phyloP scores from a whole-genome alignment of 2,113 vertebrate species.

The Chrysochloris asiatica region DNA sequence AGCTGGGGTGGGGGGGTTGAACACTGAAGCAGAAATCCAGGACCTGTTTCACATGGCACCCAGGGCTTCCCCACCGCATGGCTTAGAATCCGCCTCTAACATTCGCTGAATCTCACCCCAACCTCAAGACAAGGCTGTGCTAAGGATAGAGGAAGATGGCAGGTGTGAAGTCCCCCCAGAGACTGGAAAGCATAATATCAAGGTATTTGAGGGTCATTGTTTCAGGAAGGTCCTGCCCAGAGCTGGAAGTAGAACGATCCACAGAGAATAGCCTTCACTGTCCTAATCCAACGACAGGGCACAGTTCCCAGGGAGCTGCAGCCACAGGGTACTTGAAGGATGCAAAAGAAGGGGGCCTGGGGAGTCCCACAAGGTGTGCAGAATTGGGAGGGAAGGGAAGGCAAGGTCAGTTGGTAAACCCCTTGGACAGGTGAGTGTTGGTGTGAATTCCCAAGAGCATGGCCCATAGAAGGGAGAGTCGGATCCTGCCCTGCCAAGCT shows the following conservation, averaged over 20 bases:
- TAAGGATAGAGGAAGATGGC: not conserved
- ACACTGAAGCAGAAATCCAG: too few species aligned
- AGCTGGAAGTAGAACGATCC: not conserved
- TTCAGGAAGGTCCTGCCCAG: not conserved
- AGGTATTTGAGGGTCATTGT: not conserved
- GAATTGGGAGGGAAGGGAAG: not conserved
- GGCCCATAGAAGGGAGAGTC: not conserved
- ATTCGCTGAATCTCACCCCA: too few species aligned
- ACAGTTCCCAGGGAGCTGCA: not conserved
- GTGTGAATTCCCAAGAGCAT: constrained; percentile 13
- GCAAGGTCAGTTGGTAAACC: not conserved
- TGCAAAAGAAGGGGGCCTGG: not conserved
- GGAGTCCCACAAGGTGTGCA: not conserved
- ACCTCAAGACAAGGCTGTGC: too few species aligned
- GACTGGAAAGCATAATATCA: not conserved
- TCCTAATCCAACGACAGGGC: not conserved
- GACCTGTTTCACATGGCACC: too few species aligned
- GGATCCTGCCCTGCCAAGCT: not conserved
- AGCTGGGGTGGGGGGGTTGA: too few species aligned
- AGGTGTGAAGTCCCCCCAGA: not conserved
- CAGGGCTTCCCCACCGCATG: too few species aligned
- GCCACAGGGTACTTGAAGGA: not conserved
- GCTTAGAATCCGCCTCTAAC: too few species aligned
- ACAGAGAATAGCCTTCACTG: too few species aligned
- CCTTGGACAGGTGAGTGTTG: not conserved